These are phyloP conservation scores for Hyposoter dolosus DNA, from an alignment of 2,888 invertebrate genomes.

Conservation along the genomic window DNA sequence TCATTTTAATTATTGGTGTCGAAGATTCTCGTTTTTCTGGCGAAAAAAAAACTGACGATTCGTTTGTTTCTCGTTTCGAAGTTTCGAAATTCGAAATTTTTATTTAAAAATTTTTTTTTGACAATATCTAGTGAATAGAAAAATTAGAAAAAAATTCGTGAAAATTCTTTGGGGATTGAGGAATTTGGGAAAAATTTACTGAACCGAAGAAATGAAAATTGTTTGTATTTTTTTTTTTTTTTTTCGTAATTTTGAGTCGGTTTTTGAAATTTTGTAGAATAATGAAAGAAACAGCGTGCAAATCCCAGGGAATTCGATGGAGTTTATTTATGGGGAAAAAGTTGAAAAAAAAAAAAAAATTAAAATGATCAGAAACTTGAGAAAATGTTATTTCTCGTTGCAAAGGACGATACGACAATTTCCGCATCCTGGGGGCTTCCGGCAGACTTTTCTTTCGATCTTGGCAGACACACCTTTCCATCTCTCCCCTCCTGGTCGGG, in stretches of 20 bases:
- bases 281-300: not conserved
- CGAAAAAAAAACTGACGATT: not conserved
- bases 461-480: conserved; percentile 20
- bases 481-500: conserved; percentile 6
- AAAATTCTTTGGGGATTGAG: too few species aligned
- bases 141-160: too few species aligned
- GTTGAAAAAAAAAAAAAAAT: not conserved
- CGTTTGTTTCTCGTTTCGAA: not conserved
- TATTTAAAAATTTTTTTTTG: not conserved
- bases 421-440: conserved; percentile 67
- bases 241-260: conserved; percentile 21
- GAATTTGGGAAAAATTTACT: not conserved
- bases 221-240: not conserved
- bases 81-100: not conserved
- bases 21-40: not conserved
- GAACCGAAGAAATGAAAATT: not conserved
- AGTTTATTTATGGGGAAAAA: too few species aligned
- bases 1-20: not conserved
- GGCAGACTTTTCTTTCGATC: conserved; percentile 42
- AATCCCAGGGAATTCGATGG: too few species aligned
- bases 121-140: too few species aligned
- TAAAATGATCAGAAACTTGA: conserved; percentile 30
- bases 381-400: conserved; percentile 52
- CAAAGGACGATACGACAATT: conserved; percentile 69
- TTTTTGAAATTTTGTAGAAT: not conserved